These are phyloP conservation scores for Himalopsyche tibetana DNA, from an alignment of 2,888 invertebrate species.

Conservation along the genomic window DNA sequence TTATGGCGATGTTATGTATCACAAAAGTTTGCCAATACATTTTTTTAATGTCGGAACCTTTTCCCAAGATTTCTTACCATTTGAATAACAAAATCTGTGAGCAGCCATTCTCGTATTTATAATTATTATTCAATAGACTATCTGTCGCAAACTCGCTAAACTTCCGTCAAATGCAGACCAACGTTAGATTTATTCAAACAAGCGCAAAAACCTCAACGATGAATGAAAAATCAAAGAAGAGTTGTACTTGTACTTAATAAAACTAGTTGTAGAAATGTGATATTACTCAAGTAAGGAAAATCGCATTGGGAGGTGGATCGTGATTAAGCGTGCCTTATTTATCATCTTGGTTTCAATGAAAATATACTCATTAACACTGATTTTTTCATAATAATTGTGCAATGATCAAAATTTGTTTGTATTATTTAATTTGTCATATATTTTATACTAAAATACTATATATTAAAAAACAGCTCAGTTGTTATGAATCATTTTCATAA, in stretches of 20 bases:
- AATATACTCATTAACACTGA: neutral
- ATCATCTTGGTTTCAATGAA: constrained; percentile 7
- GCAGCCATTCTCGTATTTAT: too few relatives aligned
- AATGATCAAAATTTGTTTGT: neutral
- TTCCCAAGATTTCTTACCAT: too few relatives aligned
- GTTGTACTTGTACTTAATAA: neutral
- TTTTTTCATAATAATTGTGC: neutral
- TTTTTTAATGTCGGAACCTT: too few relatives aligned
- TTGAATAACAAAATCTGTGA: too few relatives aligned
- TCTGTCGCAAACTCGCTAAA: too few relatives aligned
- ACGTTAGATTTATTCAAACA: neutral
- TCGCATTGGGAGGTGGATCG: constrained; percentile 45
- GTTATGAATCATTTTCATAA: too few relatives aligned
- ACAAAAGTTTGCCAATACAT: too few relatives aligned
- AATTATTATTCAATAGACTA: too few relatives aligned
- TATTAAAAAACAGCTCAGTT: too few relatives aligned
- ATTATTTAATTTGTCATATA: too few relatives aligned
- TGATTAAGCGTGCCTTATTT: constrained; percentile 41
- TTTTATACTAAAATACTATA: too few relatives aligned
- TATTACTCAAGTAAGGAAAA: constrained; percentile 29
- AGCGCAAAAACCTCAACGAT: neutral
- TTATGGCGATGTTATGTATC: too few relatives aligned
- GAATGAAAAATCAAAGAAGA: constrained; percentile 1
- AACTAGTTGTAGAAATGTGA: neutral
- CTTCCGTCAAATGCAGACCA: neutral